Evolutionary conservation across 2,113 vertebrate genomes (phyloP), one percentile per base, ranked within the genome.

Genomic region (Macaca mulatta): DNA sequence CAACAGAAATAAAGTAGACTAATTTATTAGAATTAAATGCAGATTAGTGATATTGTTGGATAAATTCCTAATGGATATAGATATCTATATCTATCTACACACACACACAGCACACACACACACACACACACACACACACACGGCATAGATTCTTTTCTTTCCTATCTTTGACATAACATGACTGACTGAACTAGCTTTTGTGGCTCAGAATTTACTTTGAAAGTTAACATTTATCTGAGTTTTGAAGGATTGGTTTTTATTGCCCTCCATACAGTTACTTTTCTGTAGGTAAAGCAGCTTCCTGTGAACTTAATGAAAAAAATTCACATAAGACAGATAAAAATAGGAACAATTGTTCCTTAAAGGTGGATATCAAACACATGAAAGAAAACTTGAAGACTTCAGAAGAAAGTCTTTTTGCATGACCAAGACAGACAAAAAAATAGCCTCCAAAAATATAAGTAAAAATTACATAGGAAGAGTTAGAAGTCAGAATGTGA

Each of bases 251-350:
- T 87, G 17, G 69, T 89, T 97, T 91, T 40, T 1, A n/a, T 20
- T 43, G 11, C 40, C 1, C 27, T 89, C 45, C 6, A 6, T 23
- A 22, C 14, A 82, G 11, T 84, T 85, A 82, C 45, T 89, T 93
- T 95, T 94, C 64, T 35, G 23, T 17, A 64, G 82, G 5, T 45
- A 92, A 93, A 85, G 11, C 6, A 64, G 8, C 2, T 92, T 90
- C 52, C 67, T 97, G 96, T 93, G 75, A 96, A 95, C 40, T 57
- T 92, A 90, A 5, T 55, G 95, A 57, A 14, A 92, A 92, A 13
- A 92, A 92, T 85, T 94, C 5, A 72, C 18, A 89, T 64, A 32
- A 5, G 27, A 20, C 27, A 84, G 32, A 88, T 38, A 90, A 69
- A 85, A 94, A 92, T 70, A 80, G 64, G 59, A 87, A 87, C 32